Conservation (phyloP, 2,888 invertebrate species). For the Diaphora mendica region DNA sequence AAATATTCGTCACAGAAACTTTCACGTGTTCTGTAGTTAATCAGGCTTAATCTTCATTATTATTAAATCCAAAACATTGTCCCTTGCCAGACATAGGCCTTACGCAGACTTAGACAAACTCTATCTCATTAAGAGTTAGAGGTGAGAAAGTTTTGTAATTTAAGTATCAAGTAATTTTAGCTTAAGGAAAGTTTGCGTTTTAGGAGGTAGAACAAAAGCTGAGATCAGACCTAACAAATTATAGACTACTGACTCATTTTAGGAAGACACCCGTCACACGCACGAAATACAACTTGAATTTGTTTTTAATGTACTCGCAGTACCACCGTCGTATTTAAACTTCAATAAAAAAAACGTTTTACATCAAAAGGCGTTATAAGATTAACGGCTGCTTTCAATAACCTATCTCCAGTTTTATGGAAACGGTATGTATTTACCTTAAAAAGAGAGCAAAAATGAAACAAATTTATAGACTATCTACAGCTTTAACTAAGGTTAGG, state of each 20-base stretch:
- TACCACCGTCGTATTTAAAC: conserved; percentile 20
- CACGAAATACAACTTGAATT: conserved; percentile 19
- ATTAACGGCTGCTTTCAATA: too few species aligned
- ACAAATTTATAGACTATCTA: too few species aligned
- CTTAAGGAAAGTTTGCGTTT: not conserved
- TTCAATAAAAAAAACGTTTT: too few species aligned
- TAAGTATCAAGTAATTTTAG: not conserved
- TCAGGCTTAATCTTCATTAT: conserved; percentile 1
- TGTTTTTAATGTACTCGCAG: conserved; percentile 8
- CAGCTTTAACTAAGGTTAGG: too few species aligned
- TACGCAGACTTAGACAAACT: not conserved
- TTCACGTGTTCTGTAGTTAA: not conserved
- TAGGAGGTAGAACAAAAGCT: not conserved
- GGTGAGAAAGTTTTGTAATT: not conserved
- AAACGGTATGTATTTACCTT: too few species aligned
- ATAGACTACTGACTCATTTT: conserved; percentile 13
- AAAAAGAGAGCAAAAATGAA: too few species aligned
- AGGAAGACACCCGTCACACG: conserved; percentile 10
- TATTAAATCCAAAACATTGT: not conserved
- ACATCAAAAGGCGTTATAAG: too few species aligned
- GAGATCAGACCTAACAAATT: not conserved
- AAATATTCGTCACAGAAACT: not conserved
- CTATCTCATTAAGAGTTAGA: not conserved
- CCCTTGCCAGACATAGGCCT: not conserved
- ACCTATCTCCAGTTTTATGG: too few species aligned